Conservation (phyloP, 1,140 invertebrate genomes). For the Drosophila sturtevanti region DNA sequence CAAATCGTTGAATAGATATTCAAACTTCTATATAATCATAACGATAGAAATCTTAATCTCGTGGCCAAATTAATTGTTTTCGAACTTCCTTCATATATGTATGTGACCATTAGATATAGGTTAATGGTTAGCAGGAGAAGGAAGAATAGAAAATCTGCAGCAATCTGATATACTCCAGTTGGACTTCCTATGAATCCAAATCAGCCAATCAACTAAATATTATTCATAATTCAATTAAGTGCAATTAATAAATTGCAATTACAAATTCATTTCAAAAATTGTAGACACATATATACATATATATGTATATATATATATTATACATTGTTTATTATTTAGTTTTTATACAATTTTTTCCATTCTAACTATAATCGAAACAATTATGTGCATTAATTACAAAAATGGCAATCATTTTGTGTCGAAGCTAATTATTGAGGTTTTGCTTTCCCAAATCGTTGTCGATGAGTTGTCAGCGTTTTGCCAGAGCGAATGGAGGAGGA, state of each 20-base stretch:
- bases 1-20: background rate
- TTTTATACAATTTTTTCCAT: conserved; percentile 41
- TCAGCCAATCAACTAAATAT: conserved; percentile 43
- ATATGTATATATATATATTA: conserved; percentile 6
- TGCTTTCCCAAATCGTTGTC: conserved; percentile 69
- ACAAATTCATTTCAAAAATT: conserved; percentile 74
- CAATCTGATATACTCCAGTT: conserved; percentile 22
- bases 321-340: conserved; percentile 25
- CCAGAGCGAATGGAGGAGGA: background rate
- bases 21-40: background rate
- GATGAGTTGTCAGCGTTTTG: conserved; percentile 27
- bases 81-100: background rate
- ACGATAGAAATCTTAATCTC: background rate
- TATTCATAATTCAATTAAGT: conserved; percentile 78
- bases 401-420: conserved; percentile 68
- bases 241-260: conserved; percentile 77
- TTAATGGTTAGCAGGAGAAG: background rate
- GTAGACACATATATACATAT: conserved; percentile 14
- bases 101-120: background rate
- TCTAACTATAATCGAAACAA: conserved; percentile 59
- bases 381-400: conserved; percentile 79
- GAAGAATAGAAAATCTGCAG: conserved; percentile 34
- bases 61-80: background rate
- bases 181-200: conserved; percentile 44
- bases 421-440: conserved; percentile 71